These are phyloP conservation scores for Coccyzus lansbergi DNA, from an alignment of 2,797 vertebrate species.

Conservation along the genomic window DNA sequence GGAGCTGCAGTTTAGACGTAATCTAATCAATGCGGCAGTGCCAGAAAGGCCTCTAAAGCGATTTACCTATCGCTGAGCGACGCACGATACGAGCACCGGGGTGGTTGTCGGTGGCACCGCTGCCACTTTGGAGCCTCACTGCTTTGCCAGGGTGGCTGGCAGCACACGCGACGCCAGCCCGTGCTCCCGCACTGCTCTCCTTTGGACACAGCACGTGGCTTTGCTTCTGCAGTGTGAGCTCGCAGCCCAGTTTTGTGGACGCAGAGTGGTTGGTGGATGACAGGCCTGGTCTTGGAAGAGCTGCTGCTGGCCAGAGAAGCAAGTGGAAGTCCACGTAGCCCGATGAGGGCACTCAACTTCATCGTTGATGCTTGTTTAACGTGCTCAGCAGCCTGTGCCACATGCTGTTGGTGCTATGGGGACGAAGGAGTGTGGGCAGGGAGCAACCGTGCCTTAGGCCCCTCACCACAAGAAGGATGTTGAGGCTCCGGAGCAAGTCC, in stretches of 20 bases:
- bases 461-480: no score
- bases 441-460: accelerated
- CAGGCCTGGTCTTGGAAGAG: not conserved
- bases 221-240: accelerated
- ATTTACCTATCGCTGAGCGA: not conserved
- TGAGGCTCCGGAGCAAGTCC: no score
- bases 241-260: accelerated
- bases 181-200: accelerated
- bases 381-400: no score
- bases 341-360: no score
- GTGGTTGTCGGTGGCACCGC: not conserved
- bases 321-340: no score
- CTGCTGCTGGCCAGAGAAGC: not conserved
- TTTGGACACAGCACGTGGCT: accelerated
- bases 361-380: no score
- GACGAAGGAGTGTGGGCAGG: not conserved
- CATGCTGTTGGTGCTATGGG: no score
- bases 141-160: not conserved
- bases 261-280: accelerated
- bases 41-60: constrained; percentile 57
- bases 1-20: constrained; percentile 56
- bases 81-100: not conserved
- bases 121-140: accelerated
- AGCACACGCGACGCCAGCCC: accelerated
- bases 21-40: constrained; percentile 48